Evolutionary conservation across 2,113 vertebrate species (phyloP), one percentile per base, ranked within the genome.

Genomic region (Rutilus rutilus): DNA sequence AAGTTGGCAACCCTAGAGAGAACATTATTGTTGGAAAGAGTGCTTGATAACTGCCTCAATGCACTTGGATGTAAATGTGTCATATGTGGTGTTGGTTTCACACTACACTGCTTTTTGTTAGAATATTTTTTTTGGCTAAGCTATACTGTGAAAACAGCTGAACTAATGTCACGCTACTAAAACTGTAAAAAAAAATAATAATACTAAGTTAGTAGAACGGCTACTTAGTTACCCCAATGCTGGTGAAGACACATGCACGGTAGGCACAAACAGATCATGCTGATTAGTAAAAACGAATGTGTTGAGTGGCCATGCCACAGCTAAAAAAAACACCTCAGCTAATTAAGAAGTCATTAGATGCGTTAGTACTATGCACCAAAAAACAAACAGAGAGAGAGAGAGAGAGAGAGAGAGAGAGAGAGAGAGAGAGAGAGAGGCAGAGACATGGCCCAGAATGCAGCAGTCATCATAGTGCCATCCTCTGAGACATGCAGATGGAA

Each of bases 401-500:
- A 42, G 27, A 75, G 84, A 81, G 89, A 83, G 85, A 67, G 78
- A 36, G 79, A 74, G 47, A 57, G 78, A 33, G 30, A 82, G 84
- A 81, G 89, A 83, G 85, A 59, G 78, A 36, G 79, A 74, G 47
- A 57, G 78, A 33, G 30, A 82, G 54, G 6, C 11, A 75, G 84
- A 76, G 89, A 82, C 17, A 50, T 23, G 80, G 59, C 42, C 42
- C 64, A 88, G 74, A 60, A 83, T 83, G 64, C 54, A 71, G 50
- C 47, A 21, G 30, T 59, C 76, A 57, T 76, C 80, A 80, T 36
- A 47, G 30, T 19, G 52, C 65, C 27, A 47, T 75, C 79, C 79
- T 91, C 88, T 90, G 90, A 82, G 80, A 93, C 91, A 89, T 92
- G 91, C 91, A 91, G 92, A 93, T 92, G 92, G 91, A 93, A 93